Evolutionary conservation across 1,140 invertebrate genomes (phyloP).

Genomic region (Drosophila kurseongensis): DNA sequence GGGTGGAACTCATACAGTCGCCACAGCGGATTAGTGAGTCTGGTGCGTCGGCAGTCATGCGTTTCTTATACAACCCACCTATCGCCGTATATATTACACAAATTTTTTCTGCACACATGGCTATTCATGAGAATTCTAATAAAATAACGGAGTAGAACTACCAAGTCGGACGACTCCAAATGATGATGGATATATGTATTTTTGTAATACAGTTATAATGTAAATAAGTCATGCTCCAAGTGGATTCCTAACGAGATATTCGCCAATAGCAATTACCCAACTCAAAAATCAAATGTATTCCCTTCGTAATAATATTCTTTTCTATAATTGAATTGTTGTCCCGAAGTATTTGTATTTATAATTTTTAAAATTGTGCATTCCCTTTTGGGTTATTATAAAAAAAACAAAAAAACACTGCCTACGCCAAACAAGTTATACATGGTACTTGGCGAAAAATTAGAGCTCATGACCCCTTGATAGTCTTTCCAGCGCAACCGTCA

Average conservation of each 20-base stretch:
- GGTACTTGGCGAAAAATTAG: slow-evolving; percentile 49
- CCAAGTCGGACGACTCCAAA: slow-evolving; percentile 33
- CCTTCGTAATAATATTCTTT: slow-evolving; percentile 28
- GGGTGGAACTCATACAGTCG: slow-evolving; percentile 13
- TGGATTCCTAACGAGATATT: slow-evolving; percentile 58
- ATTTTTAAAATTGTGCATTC: slow-evolving; percentile 25
- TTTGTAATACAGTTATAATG: slow-evolving; percentile 38
- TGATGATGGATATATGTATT: slow-evolving; percentile 29
- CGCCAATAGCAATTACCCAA: background rate
- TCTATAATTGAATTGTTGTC: slow-evolving; percentile 27
- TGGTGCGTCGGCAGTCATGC: slow-evolving; percentile 29
- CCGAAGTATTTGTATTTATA: slow-evolving; percentile 29
- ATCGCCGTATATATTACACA: slow-evolving; percentile 17
- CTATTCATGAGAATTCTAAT: slow-evolving; percentile 45
- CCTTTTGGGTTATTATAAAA: background rate
- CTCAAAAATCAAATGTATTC: slow-evolving; percentile 7
- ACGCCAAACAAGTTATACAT: slow-evolving; percentile 29
- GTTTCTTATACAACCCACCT: slow-evolving; percentile 9
- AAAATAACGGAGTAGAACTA: slow-evolving; percentile 48
- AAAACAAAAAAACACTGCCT: background rate
- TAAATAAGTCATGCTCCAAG: slow-evolving; percentile 53
- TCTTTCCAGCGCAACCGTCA: slow-evolving; percentile 56
- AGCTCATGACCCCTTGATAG: slow-evolving; percentile 76
- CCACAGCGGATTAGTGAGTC: slow-evolving; percentile 31
- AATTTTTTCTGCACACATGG: slow-evolving; percentile 37